These are phyloP conservation scores for Lineus longissimus DNA, from an alignment of 1,140 invertebrate genomes.

Conservation along the genomic window DNA sequence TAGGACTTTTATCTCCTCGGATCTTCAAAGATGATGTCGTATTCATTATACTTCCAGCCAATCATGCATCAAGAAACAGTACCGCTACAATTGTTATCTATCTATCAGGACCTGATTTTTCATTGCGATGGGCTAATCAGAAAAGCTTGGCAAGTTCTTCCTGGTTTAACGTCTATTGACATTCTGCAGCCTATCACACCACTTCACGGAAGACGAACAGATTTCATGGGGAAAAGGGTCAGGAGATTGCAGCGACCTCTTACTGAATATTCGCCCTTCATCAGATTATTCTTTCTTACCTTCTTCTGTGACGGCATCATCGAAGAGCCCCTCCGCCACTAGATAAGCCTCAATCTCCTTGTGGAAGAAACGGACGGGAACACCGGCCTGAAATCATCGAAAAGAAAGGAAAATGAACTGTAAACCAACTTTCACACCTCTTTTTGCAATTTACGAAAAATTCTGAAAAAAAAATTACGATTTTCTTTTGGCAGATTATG, in stretches of 20 bases:
- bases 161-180: no score
- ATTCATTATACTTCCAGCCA: no score
- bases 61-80: no score
- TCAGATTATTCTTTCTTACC: conserved; percentile 25
- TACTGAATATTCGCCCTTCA: not conserved
- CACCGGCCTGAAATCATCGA: conserved; percentile 29
- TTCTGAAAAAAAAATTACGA: not conserved
- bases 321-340: conserved; percentile 46
- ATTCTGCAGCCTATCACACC: no score
- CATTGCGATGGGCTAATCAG: no score
- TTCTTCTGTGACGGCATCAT: conserved; percentile 45
- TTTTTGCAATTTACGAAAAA: not conserved
- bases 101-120: no score
- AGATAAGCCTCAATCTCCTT: conserved; percentile 51
- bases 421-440: not conserved
- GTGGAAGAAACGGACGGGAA: conserved; percentile 42
- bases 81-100: no score
- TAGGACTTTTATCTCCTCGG: no score
- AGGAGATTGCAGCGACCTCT: not conserved
- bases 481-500: no score
- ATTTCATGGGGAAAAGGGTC: not conserved
- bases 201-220: not conserved
- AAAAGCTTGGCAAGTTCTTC: no score
- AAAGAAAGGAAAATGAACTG: not conserved
- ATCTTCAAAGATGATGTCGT: no score